Conservation (phyloP, 1,140 invertebrate species). For the Drosophila bipectinata region DNA sequence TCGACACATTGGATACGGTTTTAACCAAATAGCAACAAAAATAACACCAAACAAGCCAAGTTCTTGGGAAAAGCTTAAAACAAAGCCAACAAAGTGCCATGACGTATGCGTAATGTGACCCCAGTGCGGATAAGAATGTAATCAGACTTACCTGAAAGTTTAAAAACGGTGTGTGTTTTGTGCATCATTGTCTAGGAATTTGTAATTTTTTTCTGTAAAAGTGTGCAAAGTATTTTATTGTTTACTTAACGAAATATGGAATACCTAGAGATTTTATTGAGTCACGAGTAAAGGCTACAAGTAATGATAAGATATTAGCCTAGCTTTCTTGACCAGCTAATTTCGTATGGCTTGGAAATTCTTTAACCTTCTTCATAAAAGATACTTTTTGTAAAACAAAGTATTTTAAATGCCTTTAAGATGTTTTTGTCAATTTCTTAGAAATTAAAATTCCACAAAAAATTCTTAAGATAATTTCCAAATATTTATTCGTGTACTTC, state of each 20-base stretch:
- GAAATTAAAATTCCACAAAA: background rate
- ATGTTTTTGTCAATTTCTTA: too few relatives aligned
- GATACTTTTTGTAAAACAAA: too few relatives aligned
- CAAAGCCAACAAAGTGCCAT: constrained; percentile 26
- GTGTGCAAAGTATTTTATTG: constrained; percentile 24
- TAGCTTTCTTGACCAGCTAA: background rate
- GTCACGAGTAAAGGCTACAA: constrained; percentile 7
- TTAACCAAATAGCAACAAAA: constrained; percentile 22
- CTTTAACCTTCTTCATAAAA: background rate
- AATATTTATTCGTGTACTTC: too few relatives aligned
- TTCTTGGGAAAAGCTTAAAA: constrained; percentile 25
- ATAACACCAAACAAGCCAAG: background rate
- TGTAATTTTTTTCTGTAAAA: constrained; percentile 26
- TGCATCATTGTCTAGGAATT: constrained; percentile 46
- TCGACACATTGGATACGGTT: constrained; percentile 70
- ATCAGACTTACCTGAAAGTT: constrained; percentile 23
- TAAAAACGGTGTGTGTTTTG: constrained; percentile 4
- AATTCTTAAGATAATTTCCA: background rate
- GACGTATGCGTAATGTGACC: constrained; percentile 54
- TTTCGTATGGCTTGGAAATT: background rate
- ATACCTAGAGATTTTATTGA: constrained; percentile 21
- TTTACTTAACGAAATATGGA: constrained; percentile 35
- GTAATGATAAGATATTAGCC: constrained; percentile 17
- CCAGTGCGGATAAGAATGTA: constrained; percentile 22
- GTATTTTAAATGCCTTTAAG: too few relatives aligned